Evolutionary conservation across 2,888 invertebrate genomes (phyloP).

Genomic region (Macaria notata): DNA sequence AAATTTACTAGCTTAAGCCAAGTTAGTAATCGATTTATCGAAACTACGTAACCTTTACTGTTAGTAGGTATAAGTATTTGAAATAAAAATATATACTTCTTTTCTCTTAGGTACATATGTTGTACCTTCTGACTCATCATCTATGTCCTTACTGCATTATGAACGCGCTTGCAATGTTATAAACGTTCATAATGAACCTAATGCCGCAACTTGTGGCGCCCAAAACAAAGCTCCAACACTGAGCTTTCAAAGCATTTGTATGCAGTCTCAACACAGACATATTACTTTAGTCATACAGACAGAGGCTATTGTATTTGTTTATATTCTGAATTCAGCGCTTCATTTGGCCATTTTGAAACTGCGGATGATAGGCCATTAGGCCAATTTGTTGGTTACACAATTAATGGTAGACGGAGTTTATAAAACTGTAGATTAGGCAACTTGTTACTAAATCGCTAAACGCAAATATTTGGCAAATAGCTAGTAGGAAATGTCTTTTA

Average conservation of each 20-base stretch:
- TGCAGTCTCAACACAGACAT: slow-evolving; percentile 15
- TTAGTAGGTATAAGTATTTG: no score
- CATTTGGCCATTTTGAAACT: slow-evolving; percentile 27
- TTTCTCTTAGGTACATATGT: no score
- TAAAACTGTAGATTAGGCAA: slow-evolving; percentile 24
- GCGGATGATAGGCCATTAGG: slow-evolving; percentile 22
- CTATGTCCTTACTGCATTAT: slow-evolving; percentile 10
- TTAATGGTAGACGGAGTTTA: slow-evolving; percentile 21
- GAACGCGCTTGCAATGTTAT: slow-evolving; percentile 9
- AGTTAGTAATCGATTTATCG: no score
- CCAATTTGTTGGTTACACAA: slow-evolving; percentile 30
- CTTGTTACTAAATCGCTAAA: slow-evolving; percentile 23
- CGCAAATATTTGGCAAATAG: slow-evolving; percentile 19
- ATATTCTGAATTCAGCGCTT: slow-evolving; percentile 12
- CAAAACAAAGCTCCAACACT: slow-evolving; percentile 18
- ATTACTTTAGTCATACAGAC: background rate
- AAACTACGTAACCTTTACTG: no score
- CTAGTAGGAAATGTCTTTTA: background rate
- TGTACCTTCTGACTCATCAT: no score
- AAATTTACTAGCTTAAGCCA: no score
- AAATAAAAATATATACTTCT: no score
- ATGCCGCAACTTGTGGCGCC: slow-evolving; percentile 14
- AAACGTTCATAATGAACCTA: slow-evolving; percentile 19
- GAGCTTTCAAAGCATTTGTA: slow-evolving; percentile 13
- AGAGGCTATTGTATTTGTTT: slow-evolving; percentile 5